These are phyloP conservation scores for Panurus biarmicus DNA, from an alignment of 2,113 vertebrate species.

Conservation along the genomic window DNA sequence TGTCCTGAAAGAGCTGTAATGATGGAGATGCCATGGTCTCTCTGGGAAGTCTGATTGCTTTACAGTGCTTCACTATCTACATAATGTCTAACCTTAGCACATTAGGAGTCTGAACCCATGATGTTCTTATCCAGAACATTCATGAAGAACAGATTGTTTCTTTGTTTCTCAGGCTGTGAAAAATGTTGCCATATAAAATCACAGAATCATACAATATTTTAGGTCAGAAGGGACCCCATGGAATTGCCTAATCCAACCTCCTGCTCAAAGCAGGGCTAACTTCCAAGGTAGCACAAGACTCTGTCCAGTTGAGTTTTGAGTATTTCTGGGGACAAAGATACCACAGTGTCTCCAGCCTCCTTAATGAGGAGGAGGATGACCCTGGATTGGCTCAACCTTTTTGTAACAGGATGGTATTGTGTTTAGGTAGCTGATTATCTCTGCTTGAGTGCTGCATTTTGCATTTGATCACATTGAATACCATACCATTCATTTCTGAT, in stretches of 20 bases:
- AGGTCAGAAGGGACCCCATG: not conserved
- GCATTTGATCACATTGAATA: not conserved
- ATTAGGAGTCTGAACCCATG: not conserved
- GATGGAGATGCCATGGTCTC: not conserved
- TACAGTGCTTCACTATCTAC: not conserved
- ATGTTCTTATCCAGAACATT: not conserved
- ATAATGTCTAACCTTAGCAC: not conserved
- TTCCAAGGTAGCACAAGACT: not conserved
- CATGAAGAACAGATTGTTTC: not conserved
- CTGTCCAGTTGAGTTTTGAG: not conserved
- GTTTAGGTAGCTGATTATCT: not conserved
- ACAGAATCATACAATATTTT: not conserved
- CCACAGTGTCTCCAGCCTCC: not conserved
- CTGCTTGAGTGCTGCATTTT: not conserved
- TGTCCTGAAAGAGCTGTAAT: not conserved
- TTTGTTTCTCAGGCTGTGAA: not conserved
- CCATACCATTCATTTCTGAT: not conserved
- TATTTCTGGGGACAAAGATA: not conserved
- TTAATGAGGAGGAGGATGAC: not conserved
- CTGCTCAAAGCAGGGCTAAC: not conserved
- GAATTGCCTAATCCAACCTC: not conserved
- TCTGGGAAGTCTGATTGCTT: not conserved
- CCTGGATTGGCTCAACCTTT: not conserved
- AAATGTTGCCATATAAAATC: not conserved
- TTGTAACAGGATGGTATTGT: not conserved